Percentiles rank a stretch among this genome's conserved stretches.
Evolutionary conservation across 2,113 vertebrate species (phyloP).

Genomic region (Thamnophis sirtalis): DNA sequence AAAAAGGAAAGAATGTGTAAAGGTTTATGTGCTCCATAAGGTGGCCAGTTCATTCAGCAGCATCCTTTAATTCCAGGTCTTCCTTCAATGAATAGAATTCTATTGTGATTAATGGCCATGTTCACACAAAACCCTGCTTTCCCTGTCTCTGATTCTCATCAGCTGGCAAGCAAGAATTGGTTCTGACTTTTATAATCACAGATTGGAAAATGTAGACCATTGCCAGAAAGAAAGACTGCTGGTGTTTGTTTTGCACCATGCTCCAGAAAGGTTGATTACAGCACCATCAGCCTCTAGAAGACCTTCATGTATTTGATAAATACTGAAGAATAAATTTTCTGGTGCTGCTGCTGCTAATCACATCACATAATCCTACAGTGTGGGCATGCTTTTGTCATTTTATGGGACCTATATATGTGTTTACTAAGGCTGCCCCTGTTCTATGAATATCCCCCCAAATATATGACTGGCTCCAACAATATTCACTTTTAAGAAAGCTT

Average conservation of each 20-base stretch:
- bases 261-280: neutral
- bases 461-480: neutral
- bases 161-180: conserved; percentile 16
- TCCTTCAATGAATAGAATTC: conserved; percentile 27
- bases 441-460: neutral
- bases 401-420: neutral
- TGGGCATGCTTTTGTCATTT: neutral
- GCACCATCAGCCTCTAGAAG: neutral
- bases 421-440: neutral
- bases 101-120: conserved; percentile 11
- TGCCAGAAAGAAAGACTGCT: neutral
- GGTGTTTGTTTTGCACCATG: neutral
- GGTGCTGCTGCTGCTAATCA: neutral
- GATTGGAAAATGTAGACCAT: neutral
- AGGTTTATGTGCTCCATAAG: neutral
- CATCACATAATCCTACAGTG: neutral
- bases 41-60: neutral
- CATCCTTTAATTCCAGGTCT: neutral
- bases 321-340: neutral
- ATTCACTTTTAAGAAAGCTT: neutral
- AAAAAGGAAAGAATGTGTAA: conserved; percentile 12
- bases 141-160: neutral
- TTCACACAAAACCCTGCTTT: conserved; percentile 15
- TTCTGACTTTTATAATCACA: neutral
- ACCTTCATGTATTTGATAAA: neutral